These are phyloP conservation scores for Argyrosomus japonicus DNA, from an alignment of 2,113 vertebrate species.

Conservation along the genomic window DNA sequence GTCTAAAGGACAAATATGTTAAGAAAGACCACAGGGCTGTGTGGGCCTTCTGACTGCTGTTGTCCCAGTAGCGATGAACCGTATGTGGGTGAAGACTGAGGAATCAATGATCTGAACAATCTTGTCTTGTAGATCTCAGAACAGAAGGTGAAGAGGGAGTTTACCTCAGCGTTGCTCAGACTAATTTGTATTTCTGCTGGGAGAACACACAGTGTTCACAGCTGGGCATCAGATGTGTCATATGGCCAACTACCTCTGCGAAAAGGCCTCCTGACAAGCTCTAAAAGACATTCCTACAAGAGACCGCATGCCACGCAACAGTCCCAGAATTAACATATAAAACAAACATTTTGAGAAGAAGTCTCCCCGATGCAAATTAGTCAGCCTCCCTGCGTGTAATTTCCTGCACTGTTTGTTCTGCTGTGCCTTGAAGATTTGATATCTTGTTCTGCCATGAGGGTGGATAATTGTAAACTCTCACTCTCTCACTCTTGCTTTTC, in stretches of 20 bases:
- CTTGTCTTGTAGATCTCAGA: constrained; percentile 63
- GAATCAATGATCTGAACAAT: constrained; percentile 3
- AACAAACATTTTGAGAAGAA: constrained; percentile 42
- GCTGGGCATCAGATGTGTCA: constrained; percentile 55
- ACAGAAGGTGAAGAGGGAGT: constrained; percentile 70
- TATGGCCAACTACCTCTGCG: constrained; percentile 63
- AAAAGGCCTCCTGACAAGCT: constrained; percentile 51
- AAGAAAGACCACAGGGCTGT: constrained; percentile 67
- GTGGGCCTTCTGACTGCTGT: constrained; percentile 69
- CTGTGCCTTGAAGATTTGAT: constrained; percentile 57
- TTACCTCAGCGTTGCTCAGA: constrained; percentile 4
- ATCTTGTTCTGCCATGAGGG: constrained; percentile 56
- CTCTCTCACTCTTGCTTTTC: constrained; percentile 33
- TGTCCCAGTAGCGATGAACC: constrained; percentile 67
- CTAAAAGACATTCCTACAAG: background rate
- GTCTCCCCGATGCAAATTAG: constrained; percentile 52
- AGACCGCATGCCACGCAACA: background rate
- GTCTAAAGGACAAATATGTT: constrained; percentile 73
- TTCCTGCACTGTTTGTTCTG: constrained; percentile 59
- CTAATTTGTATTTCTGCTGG: constrained; percentile 27
- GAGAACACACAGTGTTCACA: constrained; percentile 32
- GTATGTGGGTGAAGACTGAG: constrained; percentile 31
- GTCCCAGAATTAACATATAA: constrained; percentile 54
- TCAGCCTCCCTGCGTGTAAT: constrained; percentile 54
- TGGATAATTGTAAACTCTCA: constrained; percentile 29